Conservation (phyloP, 2,113 vertebrate species). For the Sphyrna mokarran region DNA sequence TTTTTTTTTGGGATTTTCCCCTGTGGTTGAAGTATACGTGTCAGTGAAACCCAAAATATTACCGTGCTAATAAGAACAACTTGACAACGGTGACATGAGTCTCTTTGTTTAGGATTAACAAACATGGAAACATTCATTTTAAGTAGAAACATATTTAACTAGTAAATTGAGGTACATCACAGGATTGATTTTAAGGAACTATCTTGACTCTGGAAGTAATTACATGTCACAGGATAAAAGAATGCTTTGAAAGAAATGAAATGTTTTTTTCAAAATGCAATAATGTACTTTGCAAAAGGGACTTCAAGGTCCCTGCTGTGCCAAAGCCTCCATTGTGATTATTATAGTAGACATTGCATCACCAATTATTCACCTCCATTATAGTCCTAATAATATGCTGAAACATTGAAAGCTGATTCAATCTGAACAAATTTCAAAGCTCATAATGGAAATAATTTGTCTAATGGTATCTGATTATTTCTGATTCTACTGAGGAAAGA, state of each 20-base stretch:
- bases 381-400: background rate
- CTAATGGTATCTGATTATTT: background rate
- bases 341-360: background rate
- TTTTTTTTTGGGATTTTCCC: conserved; percentile 45
- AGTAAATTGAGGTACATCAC: background rate
- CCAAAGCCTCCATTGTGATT: background rate
- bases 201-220: conserved; percentile 8
- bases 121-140: conserved; percentile 21
- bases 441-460: background rate
- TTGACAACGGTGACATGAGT: background rate
- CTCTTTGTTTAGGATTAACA: background rate
- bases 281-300: background rate
- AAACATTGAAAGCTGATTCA: background rate
- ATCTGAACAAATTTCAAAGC: background rate
- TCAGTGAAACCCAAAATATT: background rate
- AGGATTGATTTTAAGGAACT: background rate
- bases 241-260: conserved; percentile 13
- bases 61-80: background rate
- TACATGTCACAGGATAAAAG: conserved; percentile 10
- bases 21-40: background rate
- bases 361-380: too few species aligned
- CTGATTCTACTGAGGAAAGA: background rate
- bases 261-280: background rate
- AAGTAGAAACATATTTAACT: conserved; percentile 14
- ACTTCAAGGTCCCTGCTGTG: background rate